These are phyloP conservation scores for Furcifer pardalis DNA, from an alignment of 2,797 vertebrate species.

Conservation along the genomic window DNA sequence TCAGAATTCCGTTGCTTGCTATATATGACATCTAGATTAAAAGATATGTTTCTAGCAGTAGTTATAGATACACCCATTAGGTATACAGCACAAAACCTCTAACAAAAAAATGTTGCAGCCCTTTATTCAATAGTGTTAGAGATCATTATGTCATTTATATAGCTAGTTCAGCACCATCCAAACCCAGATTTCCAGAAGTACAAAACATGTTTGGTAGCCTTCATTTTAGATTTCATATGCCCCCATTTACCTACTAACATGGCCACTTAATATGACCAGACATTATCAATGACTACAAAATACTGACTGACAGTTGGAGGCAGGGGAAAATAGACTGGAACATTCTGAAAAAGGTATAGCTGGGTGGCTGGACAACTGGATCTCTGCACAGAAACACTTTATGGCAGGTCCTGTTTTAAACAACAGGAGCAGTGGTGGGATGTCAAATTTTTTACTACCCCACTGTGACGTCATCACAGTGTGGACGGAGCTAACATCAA, in stretches of 20 bases:
- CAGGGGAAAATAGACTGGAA: background rate
- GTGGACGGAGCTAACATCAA: no score
- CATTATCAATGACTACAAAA: background rate
- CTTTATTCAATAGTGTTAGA: slow-evolving; percentile 1
- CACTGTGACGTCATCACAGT: no score
- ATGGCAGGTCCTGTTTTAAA: background rate
- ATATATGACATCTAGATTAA: background rate
- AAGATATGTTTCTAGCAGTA: background rate
- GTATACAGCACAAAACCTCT: background rate
- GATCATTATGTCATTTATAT: background rate
- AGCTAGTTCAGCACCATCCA: background rate
- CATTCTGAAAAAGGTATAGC: background rate
- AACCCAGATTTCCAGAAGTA: background rate
- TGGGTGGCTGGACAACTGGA: background rate
- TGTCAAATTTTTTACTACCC: no score
- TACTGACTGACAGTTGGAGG: background rate
- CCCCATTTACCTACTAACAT: no score
- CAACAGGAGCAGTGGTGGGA: no score
- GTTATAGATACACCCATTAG: background rate
- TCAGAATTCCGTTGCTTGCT: background rate
- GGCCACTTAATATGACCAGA: no score
- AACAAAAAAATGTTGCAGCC: background rate
- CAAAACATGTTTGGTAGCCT: background rate
- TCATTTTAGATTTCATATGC: no score
- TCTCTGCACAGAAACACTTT: no score